A percentile compares a stretch with the other conserved stretches of the same genome.
Conservation (phyloP, 2,797 vertebrate genomes). For the Gorsachius magnificus region DNA sequence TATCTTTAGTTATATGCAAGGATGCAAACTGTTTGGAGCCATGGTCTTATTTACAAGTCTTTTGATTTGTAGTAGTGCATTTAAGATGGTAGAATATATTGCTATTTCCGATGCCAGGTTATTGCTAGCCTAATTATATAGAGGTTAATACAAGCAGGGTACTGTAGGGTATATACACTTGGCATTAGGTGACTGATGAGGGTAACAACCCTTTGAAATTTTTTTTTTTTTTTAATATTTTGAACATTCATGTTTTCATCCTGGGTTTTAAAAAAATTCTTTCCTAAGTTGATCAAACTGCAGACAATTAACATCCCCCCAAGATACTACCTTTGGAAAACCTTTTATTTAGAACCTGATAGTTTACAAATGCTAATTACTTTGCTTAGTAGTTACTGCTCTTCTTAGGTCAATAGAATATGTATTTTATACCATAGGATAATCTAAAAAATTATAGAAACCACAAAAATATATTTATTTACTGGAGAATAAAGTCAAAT, state of each 20-base stretch:
- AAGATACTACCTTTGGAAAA: neutral
- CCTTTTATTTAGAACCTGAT: neutral
- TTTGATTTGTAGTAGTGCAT: neutral
- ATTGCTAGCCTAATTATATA: neutral
- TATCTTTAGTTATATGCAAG: neutral
- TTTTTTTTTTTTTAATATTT: neutral
- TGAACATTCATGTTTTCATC: neutral
- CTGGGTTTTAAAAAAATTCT: neutral
- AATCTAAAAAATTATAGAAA: neutral
- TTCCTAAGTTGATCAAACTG: neutral
- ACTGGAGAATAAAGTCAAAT: neutral
- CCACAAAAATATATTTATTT: neutral
- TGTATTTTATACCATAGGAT: neutral
- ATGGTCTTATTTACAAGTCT: neutral
- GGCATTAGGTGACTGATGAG: neutral
- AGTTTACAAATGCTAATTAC: neutral
- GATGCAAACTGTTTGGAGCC: neutral
- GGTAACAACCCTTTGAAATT: neutral
- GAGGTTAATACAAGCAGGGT: neutral
- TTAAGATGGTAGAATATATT: neutral
- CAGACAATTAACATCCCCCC: neutral
- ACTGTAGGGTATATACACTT: neutral
- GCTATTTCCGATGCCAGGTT: neutral
- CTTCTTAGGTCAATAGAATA: neutral
- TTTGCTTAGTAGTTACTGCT: neutral